phyloP scores from a whole-genome alignment of 2,888 invertebrate species.

The Dryobotodes eremita region DNA sequence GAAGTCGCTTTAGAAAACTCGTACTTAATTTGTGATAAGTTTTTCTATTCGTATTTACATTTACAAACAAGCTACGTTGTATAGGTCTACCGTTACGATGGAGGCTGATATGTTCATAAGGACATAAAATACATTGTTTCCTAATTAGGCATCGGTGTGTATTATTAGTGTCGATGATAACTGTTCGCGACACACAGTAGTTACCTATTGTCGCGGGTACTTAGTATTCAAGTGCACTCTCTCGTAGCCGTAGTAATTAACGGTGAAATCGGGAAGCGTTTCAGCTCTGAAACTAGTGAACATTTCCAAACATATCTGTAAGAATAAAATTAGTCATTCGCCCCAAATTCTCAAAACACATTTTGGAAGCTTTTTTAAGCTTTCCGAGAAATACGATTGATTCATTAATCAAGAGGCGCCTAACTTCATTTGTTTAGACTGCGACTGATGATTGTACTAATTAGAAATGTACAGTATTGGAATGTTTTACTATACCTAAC shows the following conservation, averaged over 20 bases:
- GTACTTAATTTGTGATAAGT: slow-evolving; percentile 49
- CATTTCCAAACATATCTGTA: slow-evolving; percentile 37
- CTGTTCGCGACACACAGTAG: slow-evolving; percentile 58
- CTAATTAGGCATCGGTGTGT: slow-evolving; percentile 59
- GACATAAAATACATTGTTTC: slow-evolving; percentile 65
- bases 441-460: slow-evolving; percentile 49
- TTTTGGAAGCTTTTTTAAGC: slow-evolving; percentile 59
- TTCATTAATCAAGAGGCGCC: slow-evolving; percentile 65
- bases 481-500: not conserved
- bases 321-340: slow-evolving; percentile 70
- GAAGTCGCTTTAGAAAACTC: slow-evolving; percentile 43
- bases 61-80: slow-evolving; percentile 61
- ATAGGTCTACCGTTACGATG: slow-evolving; percentile 18
- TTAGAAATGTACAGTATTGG: slow-evolving; percentile 21
- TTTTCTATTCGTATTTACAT: slow-evolving; percentile 49
- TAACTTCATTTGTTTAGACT: slow-evolving; percentile 48
- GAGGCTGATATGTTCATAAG: slow-evolving; percentile 46
- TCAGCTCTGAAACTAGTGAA: slow-evolving; percentile 23
- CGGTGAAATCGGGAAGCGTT: slow-evolving; percentile 40
- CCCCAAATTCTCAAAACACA: slow-evolving; percentile 67
- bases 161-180: slow-evolving; percentile 64
- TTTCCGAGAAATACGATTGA: slow-evolving; percentile 69
- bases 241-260: slow-evolving; percentile 52
- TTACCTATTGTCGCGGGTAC: slow-evolving; percentile 39
- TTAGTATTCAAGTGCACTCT: slow-evolving; percentile 55